These are phyloP conservation scores for Papilio machaon DNA, from an alignment of 1,140 invertebrate species.

Conservation along the genomic window DNA sequence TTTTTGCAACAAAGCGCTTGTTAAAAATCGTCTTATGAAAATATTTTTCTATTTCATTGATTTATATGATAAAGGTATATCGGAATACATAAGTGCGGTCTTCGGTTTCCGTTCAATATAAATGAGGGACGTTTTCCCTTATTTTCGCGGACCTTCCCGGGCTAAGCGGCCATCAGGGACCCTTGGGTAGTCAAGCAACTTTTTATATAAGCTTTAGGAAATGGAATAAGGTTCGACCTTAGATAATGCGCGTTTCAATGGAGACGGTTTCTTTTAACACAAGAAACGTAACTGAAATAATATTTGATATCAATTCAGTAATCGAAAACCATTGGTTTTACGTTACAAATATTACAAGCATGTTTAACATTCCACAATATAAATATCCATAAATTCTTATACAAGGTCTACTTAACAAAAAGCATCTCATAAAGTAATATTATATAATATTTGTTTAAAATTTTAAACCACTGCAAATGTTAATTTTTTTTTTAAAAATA, in stretches of 20 bases:
- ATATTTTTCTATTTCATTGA: slow-evolving; percentile 22
- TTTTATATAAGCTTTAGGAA: slow-evolving; percentile 57
- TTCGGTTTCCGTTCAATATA: slow-evolving; percentile 53
- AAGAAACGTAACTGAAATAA: slow-evolving; percentile 12
- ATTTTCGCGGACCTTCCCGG: slow-evolving; percentile 54
- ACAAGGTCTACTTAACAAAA: no score
- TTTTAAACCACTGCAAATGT: no score
- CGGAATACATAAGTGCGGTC: slow-evolving; percentile 40
- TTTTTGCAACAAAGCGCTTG: background rate
- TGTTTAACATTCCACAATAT: no score
- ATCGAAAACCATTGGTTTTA: no score
- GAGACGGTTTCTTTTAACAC: slow-evolving; percentile 39
- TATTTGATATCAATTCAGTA: background rate
- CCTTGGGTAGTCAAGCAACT: slow-evolving; percentile 44
- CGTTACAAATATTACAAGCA: no score
- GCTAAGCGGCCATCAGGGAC: slow-evolving; percentile 70
- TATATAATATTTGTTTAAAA: no score
- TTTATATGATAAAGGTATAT: slow-evolving; percentile 25
- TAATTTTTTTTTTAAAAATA: no score
- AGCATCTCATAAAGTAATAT: no score
- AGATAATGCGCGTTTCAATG: slow-evolving; percentile 51
- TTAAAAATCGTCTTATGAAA: background rate
- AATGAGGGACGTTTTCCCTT: slow-evolving; percentile 67
- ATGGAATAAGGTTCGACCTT: slow-evolving; percentile 52
- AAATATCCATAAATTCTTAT: no score